A percentile compares a stretch with the other conserved stretches of the same genome.
Evolutionary conservation across 2,888 invertebrate species (phyloP).

Genomic region (Ochropacha duplaris): DNA sequence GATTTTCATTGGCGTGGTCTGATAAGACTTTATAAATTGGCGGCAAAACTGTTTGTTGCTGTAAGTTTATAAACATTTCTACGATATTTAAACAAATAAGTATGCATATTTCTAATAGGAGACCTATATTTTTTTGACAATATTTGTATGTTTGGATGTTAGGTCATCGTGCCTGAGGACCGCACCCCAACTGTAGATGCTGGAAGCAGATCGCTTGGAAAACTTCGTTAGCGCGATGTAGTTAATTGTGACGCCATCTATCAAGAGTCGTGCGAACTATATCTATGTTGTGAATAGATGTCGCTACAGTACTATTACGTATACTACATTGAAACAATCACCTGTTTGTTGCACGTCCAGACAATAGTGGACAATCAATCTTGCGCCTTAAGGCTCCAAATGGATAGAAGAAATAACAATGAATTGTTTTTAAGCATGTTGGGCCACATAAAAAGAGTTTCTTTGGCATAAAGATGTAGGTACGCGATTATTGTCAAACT

Average conservation of each 20-base stretch:
- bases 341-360: slow-evolving; percentile 39
- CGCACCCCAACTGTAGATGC: too few species aligned
- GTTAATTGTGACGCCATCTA: too few species aligned
- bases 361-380: slow-evolving; percentile 57
- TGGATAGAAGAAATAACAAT: slow-evolving; percentile 42
- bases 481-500: too few species aligned
- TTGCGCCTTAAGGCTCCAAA: slow-evolving; percentile 36
- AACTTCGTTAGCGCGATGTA: too few species aligned
- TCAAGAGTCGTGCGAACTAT: too few species aligned
- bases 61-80: slow-evolving; percentile 13
- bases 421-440: slow-evolving; percentile 32
- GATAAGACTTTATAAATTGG: slow-evolving; percentile 60
- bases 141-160: too few species aligned
- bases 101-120: not conserved
- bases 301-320: too few species aligned
- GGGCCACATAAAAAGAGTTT: slow-evolving; percentile 25
- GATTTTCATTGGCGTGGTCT: slow-evolving; percentile 52
- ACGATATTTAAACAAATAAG: not conserved
- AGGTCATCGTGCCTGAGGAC: too few species aligned
- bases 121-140: too few species aligned
- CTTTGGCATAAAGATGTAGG: too few species aligned
- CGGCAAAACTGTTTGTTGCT: slow-evolving; percentile 52
- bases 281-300: too few species aligned
- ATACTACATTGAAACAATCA: slow-evolving; percentile 33
- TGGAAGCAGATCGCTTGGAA: too few species aligned